A percentile compares a stretch with the other conserved stretches of the same genome.
phyloP scores from a whole-genome alignment of 1,140 invertebrate genomes.

The Eciton burchellii region DNA sequence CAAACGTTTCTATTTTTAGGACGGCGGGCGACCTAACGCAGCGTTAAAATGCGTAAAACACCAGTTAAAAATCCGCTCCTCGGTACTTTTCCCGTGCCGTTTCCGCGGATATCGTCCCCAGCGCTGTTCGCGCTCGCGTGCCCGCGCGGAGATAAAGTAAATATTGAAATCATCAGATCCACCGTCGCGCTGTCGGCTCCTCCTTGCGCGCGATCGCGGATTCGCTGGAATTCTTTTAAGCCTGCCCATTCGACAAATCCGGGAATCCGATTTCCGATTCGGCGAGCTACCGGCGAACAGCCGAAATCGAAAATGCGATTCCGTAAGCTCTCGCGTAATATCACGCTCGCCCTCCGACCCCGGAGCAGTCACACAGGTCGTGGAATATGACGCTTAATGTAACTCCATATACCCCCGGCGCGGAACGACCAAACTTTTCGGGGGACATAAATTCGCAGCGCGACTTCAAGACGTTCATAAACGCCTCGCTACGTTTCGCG shows the following conservation, averaged over 20 bases:
- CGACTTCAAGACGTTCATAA: conserved; percentile 62
- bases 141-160: conserved; percentile 49
- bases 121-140: background rate
- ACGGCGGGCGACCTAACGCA: conserved; percentile 2
- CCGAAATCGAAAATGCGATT: conserved; percentile 72
- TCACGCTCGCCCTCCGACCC: conserved; percentile 46
- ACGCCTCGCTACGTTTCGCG: conserved; percentile 53
- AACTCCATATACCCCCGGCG: conserved; percentile 41
- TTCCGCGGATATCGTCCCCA: conserved; percentile 25
- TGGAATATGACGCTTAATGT: conserved; percentile 52
- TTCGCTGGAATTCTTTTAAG: conserved; percentile 65
- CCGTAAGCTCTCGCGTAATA: conserved; percentile 73
- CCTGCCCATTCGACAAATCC: conserved; percentile 68
- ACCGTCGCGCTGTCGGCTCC: conserved; percentile 26
- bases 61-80: conserved; percentile 1
- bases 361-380: conserved; percentile 26
- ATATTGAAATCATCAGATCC: conserved; percentile 58
- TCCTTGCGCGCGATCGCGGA: conserved; percentile 43
- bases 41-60: conserved; percentile 18
- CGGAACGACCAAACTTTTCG: conserved; percentile 55
- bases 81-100: background rate
- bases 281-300: conserved; percentile 62
- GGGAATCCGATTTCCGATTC: conserved; percentile 70
- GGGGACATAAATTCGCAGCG: conserved; percentile 47
- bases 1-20: background rate